phyloP scores from a whole-genome alignment of 2,888 invertebrate species.

The Drosophila demipolita region DNA sequence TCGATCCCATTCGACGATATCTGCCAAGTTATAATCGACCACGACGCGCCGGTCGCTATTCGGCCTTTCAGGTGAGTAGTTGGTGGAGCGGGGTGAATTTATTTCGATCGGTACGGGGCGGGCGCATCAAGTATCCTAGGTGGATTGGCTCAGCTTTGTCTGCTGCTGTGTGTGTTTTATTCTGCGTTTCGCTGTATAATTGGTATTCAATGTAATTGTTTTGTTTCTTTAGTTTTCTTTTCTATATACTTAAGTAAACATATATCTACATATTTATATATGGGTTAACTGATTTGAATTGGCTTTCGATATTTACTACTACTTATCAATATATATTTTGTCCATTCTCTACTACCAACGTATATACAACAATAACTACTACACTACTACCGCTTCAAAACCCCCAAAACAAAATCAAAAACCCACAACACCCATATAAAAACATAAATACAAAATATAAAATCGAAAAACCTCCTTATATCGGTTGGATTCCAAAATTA shows the following conservation, averaged over 20 bases:
- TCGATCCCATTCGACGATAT: slow-evolving; percentile 97
- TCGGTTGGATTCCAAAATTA: slow-evolving; percentile 56
- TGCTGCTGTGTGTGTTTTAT: slow-evolving; percentile 63
- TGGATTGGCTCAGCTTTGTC: slow-evolving; percentile 16
- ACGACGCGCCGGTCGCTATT: slow-evolving; percentile 95
- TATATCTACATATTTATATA: background rate
- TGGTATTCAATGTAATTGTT: slow-evolving; percentile 52
- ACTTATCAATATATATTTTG: slow-evolving; percentile 53
- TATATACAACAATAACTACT: slow-evolving; percentile 41
- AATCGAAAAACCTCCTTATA: slow-evolving; percentile 46
- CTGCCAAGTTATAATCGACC: slow-evolving; percentile 98
- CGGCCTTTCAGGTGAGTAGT: slow-evolving; percentile 95
- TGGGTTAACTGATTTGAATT: slow-evolving; percentile 60
- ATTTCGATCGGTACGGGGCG: background rate
- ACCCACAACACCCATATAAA: slow-evolving; percentile 17
- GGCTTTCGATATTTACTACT: slow-evolving; percentile 57
- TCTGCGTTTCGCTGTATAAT: slow-evolving; percentile 63
- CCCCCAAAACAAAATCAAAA: slow-evolving; percentile 20
- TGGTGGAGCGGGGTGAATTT: background rate
- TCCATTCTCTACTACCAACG: slow-evolving; percentile 65
- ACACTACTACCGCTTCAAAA: slow-evolving; percentile 55
- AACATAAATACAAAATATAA: slow-evolving; percentile 34
- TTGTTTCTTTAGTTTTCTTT: slow-evolving; percentile 29
- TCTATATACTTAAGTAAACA: background rate
- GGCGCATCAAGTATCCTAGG: background rate